These are phyloP conservation scores for Scolopax rusticola DNA, from an alignment of 2,797 vertebrate genomes.

Conservation along the genomic window DNA sequence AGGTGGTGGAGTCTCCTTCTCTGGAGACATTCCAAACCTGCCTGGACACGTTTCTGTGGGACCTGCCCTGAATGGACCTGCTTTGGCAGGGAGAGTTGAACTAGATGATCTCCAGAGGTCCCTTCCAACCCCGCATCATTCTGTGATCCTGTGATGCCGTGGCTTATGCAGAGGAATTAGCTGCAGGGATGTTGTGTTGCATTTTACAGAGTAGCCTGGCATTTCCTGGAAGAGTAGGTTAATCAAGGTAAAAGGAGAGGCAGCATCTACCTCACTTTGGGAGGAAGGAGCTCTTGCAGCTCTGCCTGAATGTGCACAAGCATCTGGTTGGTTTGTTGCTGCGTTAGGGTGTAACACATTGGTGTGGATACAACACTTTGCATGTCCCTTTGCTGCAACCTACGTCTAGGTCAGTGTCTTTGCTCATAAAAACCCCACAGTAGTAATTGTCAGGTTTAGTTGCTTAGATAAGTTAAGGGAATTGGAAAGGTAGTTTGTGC, in stretches of 20 bases:
- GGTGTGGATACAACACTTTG: rapidly evolving
- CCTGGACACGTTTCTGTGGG: too few species aligned
- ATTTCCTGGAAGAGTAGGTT: neutral
- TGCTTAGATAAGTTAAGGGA: neutral
- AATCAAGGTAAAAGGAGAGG: neutral
- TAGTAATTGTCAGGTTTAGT: neutral
- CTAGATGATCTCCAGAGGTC: too few species aligned
- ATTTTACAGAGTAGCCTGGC: neutral
- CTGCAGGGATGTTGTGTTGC: neutral
- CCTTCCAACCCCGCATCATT: too few species aligned
- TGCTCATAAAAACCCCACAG: neutral
- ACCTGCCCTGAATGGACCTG: too few species aligned
- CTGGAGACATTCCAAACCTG: too few species aligned
- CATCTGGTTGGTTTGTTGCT: neutral
- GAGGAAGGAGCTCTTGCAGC: neutral
- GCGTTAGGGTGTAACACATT: neutral
- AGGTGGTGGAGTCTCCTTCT: too few species aligned
- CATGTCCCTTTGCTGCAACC: neutral
- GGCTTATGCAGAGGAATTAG: neutral
- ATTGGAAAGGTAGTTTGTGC: neutral
- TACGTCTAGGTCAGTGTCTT: neutral
- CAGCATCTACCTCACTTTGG: neutral
- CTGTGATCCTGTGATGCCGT: neutral
- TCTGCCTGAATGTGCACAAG: rapidly evolving
- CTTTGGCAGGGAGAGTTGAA: too few species aligned